Evolutionary conservation across 2,797 vertebrate species (phyloP).

Genomic region (Bucorvus abyssinicus): DNA sequence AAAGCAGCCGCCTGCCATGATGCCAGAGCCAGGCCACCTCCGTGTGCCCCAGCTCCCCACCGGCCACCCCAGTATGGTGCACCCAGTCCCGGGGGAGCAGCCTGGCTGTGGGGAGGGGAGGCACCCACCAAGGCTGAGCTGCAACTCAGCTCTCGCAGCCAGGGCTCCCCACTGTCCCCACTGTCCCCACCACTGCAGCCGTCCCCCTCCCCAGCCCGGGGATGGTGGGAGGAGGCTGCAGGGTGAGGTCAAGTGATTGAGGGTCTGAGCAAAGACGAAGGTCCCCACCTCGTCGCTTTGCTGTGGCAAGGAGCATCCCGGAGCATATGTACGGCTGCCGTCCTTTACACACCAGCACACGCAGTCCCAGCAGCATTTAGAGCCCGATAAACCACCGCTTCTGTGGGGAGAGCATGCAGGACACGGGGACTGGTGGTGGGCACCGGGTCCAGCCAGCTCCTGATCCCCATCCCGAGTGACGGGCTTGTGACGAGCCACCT

Average conservation of each 20-base stretch:
- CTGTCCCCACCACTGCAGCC: background rate
- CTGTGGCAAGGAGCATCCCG: background rate
- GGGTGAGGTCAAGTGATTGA: background rate
- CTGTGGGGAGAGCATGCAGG: background rate
- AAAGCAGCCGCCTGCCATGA: background rate
- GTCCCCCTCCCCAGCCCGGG: rapidly evolving
- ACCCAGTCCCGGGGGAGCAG: too few species aligned
- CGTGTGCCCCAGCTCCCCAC: background rate
- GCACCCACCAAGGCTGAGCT: background rate
- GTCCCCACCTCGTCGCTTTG: background rate
- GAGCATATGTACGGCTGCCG: background rate
- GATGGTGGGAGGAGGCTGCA: background rate
- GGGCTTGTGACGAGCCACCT: rapidly evolving
- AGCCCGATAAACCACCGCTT: background rate
- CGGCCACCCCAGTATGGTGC: too few species aligned
- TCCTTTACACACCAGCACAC: background rate
- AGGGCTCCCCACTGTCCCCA: background rate
- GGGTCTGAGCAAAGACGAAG: background rate
- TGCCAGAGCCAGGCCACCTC: background rate
- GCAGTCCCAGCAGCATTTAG: background rate
- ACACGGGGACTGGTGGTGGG: background rate
- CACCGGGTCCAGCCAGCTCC: background rate
- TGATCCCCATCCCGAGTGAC: rapidly evolving
- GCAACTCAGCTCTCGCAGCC: too few species aligned
- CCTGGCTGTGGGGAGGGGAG: too few species aligned